Base-by-base conservation (phyloP, 2,888 invertebrate species). In the Andrena bicolor region DNA sequence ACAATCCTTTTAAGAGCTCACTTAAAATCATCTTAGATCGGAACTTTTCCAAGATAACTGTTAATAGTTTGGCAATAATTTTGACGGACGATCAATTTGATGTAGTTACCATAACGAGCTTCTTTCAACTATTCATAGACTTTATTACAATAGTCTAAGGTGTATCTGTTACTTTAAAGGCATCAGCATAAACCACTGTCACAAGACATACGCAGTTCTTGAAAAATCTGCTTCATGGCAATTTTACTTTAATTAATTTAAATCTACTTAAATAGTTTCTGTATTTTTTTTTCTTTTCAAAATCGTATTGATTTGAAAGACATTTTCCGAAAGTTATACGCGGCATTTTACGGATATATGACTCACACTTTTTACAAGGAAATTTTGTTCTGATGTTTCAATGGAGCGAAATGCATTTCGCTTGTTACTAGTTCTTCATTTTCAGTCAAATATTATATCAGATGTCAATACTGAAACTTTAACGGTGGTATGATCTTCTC, bases 381-480 rank as follows among this genome's bases (percentile, higher is more conserved):
- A 80, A 78, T 80, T 74, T 82, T 70, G 73, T 79, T 68, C 75
- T 85, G 58, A 48, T 48, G n/a, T 68, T 58, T 56, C 49, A 61
- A 49, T 35, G 56, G 48, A 65, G 69, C 58, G 58, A 66, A 51
- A 78, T 53, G 53, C 49, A 20, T 64, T 80, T 79, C 61, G 49
- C 64, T 28, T 26, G 35, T 70, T 66, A 66, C 49, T 48, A 68
- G 48, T 81, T 77, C 56, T 53, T 68, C 23, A 74, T 71, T 74
- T 80, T 74, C 68, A 74, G 58, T 64, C 51, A 60, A 84, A 76
- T 76, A 74, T 80, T 49, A 76, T 53, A 65, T 70, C 56, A 75
- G 65, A 74, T 76, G 82, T 82, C 80, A 88, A 87, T 88, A 88
- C 83, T 85, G 80, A 80, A 80, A 78, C 76, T 84, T 79, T 60